A percentile compares a stretch with the other conserved stretches of the same genome.
Evolutionary conservation across 2,797 vertebrate species (phyloP).

Genomic region (Loris lydekkerianus): DNA sequence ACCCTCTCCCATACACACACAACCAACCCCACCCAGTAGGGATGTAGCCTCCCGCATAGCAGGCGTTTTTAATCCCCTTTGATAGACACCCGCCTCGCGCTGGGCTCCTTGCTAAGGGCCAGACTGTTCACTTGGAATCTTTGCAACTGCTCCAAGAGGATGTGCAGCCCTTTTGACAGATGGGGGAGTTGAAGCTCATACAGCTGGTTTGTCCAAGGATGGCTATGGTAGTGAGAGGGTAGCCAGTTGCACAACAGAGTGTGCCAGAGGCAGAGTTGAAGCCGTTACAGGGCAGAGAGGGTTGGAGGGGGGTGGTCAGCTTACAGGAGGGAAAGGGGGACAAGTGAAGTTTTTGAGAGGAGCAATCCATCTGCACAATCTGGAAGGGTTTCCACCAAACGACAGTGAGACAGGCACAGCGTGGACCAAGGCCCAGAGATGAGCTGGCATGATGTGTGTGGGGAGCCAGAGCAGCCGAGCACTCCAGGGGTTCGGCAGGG

Average conservation of each 20-base stretch:
- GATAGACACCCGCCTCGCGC: not conserved
- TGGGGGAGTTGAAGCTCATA: not conserved
- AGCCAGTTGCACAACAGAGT: not conserved
- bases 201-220: no score
- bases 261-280: no score
- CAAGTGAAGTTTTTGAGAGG: not conserved
- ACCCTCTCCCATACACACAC: not conserved
- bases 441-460: not conserved
- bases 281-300: not conserved
- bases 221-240: no score
- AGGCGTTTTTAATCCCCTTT: not conserved
- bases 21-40: not conserved
- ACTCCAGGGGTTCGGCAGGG: not conserved
- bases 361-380: no score
- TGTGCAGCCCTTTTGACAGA: not conserved
- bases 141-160: not conserved
- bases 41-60: no score
- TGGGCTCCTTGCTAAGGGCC: not conserved
- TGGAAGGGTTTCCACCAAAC: not conserved
- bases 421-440: not conserved
- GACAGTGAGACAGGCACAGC: not conserved
- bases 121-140: not conserved
- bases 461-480: not conserved
- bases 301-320: not conserved
- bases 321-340: not conserved